Evolutionary conservation across 2,113 vertebrate species (phyloP), one percentile per base, ranked within the genome.

Genomic region (Mohoua ochrocephala): DNA sequence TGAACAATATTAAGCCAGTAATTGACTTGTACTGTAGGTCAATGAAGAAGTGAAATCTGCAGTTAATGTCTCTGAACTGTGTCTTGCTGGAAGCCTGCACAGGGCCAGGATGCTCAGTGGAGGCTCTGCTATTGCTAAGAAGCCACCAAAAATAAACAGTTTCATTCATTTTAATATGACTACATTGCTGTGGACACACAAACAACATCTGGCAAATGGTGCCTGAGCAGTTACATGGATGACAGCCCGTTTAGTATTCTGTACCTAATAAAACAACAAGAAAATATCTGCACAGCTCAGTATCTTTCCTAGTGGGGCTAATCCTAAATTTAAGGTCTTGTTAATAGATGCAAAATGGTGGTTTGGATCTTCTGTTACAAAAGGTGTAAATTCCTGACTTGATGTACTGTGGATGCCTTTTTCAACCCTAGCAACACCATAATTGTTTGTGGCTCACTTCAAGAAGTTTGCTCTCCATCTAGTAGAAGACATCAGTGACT

Each of bases 121-220:
- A 52, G 41, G n/a, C 59, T 74, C 35, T 39, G 64, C 33, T 69
- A 15, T 27, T 33, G 28, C 63, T 21, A 64, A 91, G 37, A 80
- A 95, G 89, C 69, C 52, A 0, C 89, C 28, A 90, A 83, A 94
- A 94, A 82, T 50, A 53, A 88, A 87, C 60, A 63, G 7, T 88
- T 95, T 93, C 41, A 47, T 91, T 70, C 67, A 78, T 93, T 95
- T 95, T 84, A 89, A 91, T 95, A 59, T 31, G 26, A 65, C 61
- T 74, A 2, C 84, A 61, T 95, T 86, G 67, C 75, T 83, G 59
- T 65, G 87, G 87, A 85, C 70, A 88, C 70, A 87, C 84, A 91
- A 96, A 84, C 81, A 93, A 91, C 91, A 94, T 91, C 91, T 96
- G 95, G 87, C 67, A 96, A 96, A 94, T 84, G 90, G 52, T 74